A percentile compares a stretch with the other conserved stretches of the same genome.
These are phyloP conservation scores for Sternotherus odoratus DNA, from an alignment of 2,797 vertebrate species.

Conservation along the genomic window DNA sequence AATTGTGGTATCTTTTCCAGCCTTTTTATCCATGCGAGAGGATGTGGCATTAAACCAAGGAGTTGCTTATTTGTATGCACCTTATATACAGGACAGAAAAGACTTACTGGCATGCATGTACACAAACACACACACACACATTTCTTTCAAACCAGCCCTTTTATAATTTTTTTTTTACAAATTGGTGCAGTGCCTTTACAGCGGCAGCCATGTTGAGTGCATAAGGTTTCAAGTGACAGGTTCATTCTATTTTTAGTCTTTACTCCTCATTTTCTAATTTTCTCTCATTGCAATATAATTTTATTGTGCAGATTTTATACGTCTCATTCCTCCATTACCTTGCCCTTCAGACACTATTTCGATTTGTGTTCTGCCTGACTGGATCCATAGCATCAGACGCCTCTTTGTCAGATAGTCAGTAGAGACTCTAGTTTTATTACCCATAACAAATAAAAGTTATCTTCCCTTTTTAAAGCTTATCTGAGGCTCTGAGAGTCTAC, in stretches of 20 bases:
- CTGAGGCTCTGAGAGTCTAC: constrained; percentile 70
- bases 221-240: neutral
- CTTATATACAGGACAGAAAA: neutral
- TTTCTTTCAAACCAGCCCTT: neutral
- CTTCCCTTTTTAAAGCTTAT: constrained; percentile 78
- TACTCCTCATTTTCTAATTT: constrained; percentile 71
- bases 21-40: fast-evolving
- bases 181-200: neutral
- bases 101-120: fast-evolving
- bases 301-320: constrained; percentile 67
- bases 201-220: neutral
- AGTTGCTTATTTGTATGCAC: neutral
- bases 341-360: constrained; percentile 78
- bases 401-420: constrained; percentile 73
- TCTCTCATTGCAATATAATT: constrained; percentile 62
- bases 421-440: constrained; percentile 79
- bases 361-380: constrained; percentile 78
- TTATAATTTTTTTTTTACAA: too few relatives aligned
- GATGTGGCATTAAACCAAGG: neutral
- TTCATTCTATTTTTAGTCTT: constrained; percentile 50
- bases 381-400: constrained; percentile 56
- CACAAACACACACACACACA: fast-evolving
- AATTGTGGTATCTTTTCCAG: neutral
- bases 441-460: constrained; percentile 82
- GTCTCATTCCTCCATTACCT: constrained; percentile 45